Base-by-base conservation (phyloP, 37 sponge, comb jelly and placozoan genomes). In the Oscarella lobularis region DNA sequence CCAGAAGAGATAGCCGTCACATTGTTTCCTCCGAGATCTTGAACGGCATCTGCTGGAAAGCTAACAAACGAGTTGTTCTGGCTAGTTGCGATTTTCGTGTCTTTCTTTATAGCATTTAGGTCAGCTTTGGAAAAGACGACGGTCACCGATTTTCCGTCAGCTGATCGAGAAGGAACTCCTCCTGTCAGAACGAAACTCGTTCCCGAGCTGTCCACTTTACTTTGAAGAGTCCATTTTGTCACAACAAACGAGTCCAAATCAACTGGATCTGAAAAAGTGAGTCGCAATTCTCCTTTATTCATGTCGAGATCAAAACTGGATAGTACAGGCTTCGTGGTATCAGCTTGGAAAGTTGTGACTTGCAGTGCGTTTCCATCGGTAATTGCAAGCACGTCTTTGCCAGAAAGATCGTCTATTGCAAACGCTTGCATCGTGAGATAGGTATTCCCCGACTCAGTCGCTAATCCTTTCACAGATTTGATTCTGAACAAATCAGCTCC, bases 361-460 rank as follows among this genome's bases (percentile, higher is more conserved):
- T 78, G 77, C 29, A 78, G 54, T 1, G 85, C 95, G 32, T 94
- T 94, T 0, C 95, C 95, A 83, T 94, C 86, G 41, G 90, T 94
- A 6, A 94, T 82, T 37, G 95, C 90, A 29, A 94, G 77, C 2
- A 94, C 88, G 89, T 89, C 90, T 1, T 75, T 71, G 6, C 85
- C 83, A 37, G 84, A 67, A n/a, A 94, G 75, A 40, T 89, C 95
- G 77, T 89, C 95, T 76, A 94, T 86, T 38, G 88, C 95, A 89
- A 72, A 87, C 0, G 95, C 95, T 37, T 85, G 95, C 85, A 94
- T 87, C 0, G 88, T 78, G 36, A 94, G 78, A 67, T 81, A 94
- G 33, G 95, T 87, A 30, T 76, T 82, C 27, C 81, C 70, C 1
- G 38, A 74, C 36, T 77, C 73, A 73, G 79, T 84, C 32, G 90